Percentiles rank a stretch among this genome's conserved stretches.
Conservation (phyloP, 2,888 invertebrate species). For the Amphipoea oculea region DNA sequence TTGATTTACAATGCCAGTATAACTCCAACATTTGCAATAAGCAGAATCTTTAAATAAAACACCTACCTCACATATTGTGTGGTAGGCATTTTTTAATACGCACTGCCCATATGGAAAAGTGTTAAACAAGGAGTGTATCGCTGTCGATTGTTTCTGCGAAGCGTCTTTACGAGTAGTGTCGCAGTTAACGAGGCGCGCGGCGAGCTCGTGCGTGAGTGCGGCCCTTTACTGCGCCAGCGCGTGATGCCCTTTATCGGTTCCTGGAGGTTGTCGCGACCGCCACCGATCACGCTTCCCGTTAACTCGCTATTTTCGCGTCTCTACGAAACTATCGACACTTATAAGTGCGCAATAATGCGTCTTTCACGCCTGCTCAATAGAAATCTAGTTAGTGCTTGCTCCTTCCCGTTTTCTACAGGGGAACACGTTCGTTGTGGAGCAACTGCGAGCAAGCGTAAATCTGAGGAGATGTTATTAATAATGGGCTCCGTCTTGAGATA, state of each 20-base stretch:
- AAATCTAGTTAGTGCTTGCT: conserved; percentile 71
- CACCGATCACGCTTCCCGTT: conserved; percentile 84
- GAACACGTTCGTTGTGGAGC: conserved; percentile 47
- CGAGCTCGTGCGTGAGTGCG: conserved; percentile 70
- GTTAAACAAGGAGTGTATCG: conserved; percentile 67
- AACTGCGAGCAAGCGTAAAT: conserved; percentile 48
- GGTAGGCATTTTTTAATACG: conserved; percentile 54
- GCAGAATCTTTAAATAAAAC: conserved; percentile 69
- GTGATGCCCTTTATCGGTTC: conserved; percentile 87
- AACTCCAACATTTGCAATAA: conserved; percentile 65
- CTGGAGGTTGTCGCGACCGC: conserved; percentile 86
- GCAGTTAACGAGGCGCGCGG: conserved; percentile 86
- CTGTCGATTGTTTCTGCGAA: conserved; percentile 85
- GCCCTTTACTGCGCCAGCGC: conserved; percentile 80
- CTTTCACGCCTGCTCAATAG: conserved; percentile 81
- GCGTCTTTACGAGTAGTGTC: conserved; percentile 84
- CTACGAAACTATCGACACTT: conserved; percentile 82
- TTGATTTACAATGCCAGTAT: conserved; percentile 68
- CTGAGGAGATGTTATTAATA: conserved; percentile 76
- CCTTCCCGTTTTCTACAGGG: conserved; percentile 50
- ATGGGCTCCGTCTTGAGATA: conserved; percentile 74
- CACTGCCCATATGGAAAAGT: conserved; percentile 58
- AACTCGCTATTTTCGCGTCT: conserved; percentile 87
- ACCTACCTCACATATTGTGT: conserved; percentile 52
- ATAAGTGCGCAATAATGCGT: conserved; percentile 78